Percentiles rank a stretch among this genome's conserved stretches.
Conservation (phyloP, 2,888 invertebrate genomes). For the Eristalis pertinax region DNA sequence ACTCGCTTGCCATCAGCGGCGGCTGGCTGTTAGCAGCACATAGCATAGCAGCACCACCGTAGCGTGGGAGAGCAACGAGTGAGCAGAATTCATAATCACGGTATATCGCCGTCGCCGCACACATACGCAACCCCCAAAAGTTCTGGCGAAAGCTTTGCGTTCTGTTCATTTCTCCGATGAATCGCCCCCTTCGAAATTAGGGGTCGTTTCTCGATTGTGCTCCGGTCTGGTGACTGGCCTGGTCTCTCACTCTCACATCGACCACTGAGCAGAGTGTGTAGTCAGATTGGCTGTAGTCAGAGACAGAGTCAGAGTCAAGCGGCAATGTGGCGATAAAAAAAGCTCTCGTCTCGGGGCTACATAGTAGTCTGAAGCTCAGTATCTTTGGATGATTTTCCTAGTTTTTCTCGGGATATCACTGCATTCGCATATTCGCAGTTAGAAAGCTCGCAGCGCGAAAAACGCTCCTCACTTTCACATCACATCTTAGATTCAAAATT, state of each 20-base stretch:
- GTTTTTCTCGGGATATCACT: slow-evolving; percentile 72
- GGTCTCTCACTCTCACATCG: background rate
- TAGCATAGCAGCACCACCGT: background rate
- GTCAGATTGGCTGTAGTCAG: background rate
- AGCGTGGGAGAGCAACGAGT: slow-evolving; percentile 59
- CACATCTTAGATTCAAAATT: slow-evolving; percentile 43
- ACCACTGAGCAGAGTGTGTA: background rate
- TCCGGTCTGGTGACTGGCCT: background rate
- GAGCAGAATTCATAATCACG: slow-evolving; percentile 46
- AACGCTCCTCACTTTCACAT: slow-evolving; percentile 39
- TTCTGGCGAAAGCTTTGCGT: slow-evolving; percentile 27
- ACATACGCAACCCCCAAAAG: background rate
- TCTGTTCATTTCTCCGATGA: slow-evolving; percentile 53
- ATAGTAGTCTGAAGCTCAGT: slow-evolving; percentile 65
- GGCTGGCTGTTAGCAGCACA: background rate
- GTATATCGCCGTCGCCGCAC: background rate
- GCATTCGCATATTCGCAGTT: slow-evolving; percentile 69
- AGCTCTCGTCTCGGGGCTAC: slow-evolving; percentile 59
- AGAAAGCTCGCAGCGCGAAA: slow-evolving; percentile 68
- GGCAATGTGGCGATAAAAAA: slow-evolving; percentile 33
- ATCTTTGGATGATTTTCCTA: slow-evolving; percentile 70
- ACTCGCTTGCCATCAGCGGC: slow-evolving; percentile 23
- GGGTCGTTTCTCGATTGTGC: slow-evolving; percentile 43
- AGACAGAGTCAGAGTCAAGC: background rate
- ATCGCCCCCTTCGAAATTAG: slow-evolving; percentile 58